Evolutionary conservation across 2,113 vertebrate genomes (phyloP), one percentile per base, ranked within the genome.

Genomic region (Campylorhamphus procurvoides): DNA sequence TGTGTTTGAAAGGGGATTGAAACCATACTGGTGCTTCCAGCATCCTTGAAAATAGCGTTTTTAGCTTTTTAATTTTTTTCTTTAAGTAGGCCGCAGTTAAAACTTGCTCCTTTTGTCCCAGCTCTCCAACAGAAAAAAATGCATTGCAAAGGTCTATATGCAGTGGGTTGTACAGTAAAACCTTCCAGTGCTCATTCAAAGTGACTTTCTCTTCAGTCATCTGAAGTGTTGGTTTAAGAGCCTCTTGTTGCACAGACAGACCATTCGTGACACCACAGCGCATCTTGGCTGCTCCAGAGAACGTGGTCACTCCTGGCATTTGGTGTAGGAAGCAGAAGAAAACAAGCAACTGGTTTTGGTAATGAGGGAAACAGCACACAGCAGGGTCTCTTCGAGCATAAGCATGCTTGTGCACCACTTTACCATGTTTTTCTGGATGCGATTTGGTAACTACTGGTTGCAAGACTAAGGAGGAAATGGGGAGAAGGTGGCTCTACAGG

Each of bases 151-250:
- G 60, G 42, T 62, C 64, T 63, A 14, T 46, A 7, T 83, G 58
- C 50, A 78, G 72, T 2, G 7, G 23, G 42, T 82, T 84, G 18
- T 63, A 37, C 35, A 37, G 52, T 42, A 59, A 82, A 79, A 37
- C 53, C 69, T 64, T 15, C 39, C 1, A 1, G 49, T 89, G 58
- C 37, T 44, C 18, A 4, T 53, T 73, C 29, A 53, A 27, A 63
- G 28, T 15, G 39, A 5, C 0, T 0, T 73, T 68, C 35, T 87
- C 55, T 75, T n/a, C 0, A 6, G 8, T 37, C 35, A 33, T 15
- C 0, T 18, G 1, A 20, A 39, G n/a, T 6, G n/a, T 28, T 62
- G 44, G 20, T 86, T 80, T 73, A 62, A 37, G 73, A 69, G 63
- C 37, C 14, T 64, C 7, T 35, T 17, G 24, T 55, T 60, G 63